Base-by-base conservation (phyloP, 2,113 vertebrate genomes). In the Hemiprocne comata region DNA sequence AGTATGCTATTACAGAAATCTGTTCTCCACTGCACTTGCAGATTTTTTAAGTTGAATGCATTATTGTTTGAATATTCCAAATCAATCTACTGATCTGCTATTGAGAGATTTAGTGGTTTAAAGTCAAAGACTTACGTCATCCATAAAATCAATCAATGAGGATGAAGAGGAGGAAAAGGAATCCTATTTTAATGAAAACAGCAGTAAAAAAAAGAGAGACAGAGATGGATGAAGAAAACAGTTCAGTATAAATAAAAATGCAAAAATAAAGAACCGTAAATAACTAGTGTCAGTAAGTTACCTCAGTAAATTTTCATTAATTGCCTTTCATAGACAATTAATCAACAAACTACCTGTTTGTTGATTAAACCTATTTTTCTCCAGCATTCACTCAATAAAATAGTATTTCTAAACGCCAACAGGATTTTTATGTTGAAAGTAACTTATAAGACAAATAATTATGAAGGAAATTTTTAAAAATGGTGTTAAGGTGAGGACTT, bases 61-160 rank as follows among this genome's bases (percentile, higher is more conserved):
- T 97, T 97, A 95, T 90, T 88, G 88, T 53, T 53, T 85, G 91
- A 95, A 88, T 95, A 98, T 66, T 96, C 85, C 88, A 96, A 93
- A 96, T 94, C 86, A 97, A 97, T 92, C 87, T 96, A 96, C 54
- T 95, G 71, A 92, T 96, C 73, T 97, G 74, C 78, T 95, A 95
- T n/a, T 80, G 85, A 94, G 93, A 87, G 84, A 89, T 98, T 95
- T 97, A 98, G 96, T 97, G 93, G 87, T 97, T 97, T 97, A 97
- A 97, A 97, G 92, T 95, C 94, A 97, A 96, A 96, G 97, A 99
- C 99, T 99, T 99, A 99, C 98, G 97, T 99, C 99, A 98, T 99
- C 98, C 98, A 99, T 99, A 99, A 99, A 99, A 98, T 99, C 99
- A 99, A 99, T 98, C 99, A 99, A 98, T 98, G 99, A 99, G 95